Conservation (phyloP, 2,797 vertebrate genomes). For the Neopelma chrysocephalum region DNA sequence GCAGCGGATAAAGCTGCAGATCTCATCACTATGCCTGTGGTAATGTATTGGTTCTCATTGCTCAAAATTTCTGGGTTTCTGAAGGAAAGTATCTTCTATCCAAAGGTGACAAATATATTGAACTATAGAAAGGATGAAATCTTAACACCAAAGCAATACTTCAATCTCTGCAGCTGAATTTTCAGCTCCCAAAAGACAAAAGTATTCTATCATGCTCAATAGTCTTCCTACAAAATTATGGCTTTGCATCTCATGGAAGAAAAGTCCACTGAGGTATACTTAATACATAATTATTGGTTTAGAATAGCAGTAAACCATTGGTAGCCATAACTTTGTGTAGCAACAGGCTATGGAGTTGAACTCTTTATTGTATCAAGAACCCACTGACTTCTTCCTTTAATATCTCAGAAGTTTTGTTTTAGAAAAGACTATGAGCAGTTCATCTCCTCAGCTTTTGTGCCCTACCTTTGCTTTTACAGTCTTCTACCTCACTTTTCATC, state of each 20-base stretch:
- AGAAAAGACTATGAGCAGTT: not conserved
- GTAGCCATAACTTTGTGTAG: not conserved
- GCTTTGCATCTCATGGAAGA: not conserved
- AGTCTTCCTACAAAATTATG: not conserved
- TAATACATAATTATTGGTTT: not conserved
- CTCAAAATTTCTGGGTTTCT: not conserved
- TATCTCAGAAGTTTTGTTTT: not conserved
- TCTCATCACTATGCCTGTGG: not conserved
- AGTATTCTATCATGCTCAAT: not conserved
- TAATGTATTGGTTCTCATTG: not conserved
- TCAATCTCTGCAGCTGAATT: not conserved
- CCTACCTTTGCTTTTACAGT: not conserved
- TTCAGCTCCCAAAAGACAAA: not conserved
- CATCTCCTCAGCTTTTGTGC: not conserved
- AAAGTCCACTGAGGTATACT: not conserved
- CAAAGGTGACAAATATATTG: not conserved
- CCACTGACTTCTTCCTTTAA: not conserved
- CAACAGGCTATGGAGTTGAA: not conserved
- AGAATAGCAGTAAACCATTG: not conserved
- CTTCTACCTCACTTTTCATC: not conserved
- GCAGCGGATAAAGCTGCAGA: not conserved
- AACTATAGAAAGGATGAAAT: not conserved
- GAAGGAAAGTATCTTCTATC: not conserved
- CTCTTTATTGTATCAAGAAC: not conserved
- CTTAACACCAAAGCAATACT: not conserved